Conservation (phyloP, 2,113 vertebrate species). For the Arothron firmamentum region DNA sequence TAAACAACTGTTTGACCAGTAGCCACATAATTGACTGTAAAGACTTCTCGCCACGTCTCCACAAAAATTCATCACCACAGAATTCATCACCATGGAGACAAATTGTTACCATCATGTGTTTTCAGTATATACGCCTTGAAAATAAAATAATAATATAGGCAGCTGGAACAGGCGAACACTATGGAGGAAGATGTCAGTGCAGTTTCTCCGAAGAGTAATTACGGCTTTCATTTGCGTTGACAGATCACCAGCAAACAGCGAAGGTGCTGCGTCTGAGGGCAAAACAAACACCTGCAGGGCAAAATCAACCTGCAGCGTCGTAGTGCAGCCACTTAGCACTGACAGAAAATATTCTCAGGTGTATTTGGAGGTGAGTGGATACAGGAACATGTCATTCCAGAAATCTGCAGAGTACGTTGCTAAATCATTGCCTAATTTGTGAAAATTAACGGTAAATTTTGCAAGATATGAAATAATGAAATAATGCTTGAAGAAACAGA, state of each 20-base stretch:
- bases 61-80: conserved; percentile 14
- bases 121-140: neutral
- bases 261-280: conserved; percentile 34
- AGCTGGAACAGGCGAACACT: neutral
- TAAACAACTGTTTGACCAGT: conserved; percentile 65
- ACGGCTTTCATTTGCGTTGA: conserved; percentile 57
- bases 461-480: too few species aligned
- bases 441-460: too few species aligned
- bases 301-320: conserved; percentile 34
- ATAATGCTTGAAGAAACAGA: too few species aligned
- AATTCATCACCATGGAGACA: conserved; percentile 27
- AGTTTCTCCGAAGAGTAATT: conserved; percentile 48
- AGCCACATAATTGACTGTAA: conserved; percentile 55
- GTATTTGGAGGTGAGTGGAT: conserved; percentile 8
- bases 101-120: neutral
- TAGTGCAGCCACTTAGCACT: neutral
- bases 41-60: conserved; percentile 43
- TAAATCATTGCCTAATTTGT: too few species aligned
- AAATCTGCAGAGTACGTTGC: neutral
- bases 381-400: neutral
- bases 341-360: conserved; percentile 16
- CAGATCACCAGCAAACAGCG: conserved; percentile 43
- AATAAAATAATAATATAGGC: neutral
- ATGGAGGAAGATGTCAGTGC: conserved; percentile 22
- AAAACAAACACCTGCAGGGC: conserved; percentile 47